Evolutionary conservation across 2,888 invertebrate species (phyloP).

Genomic region (Hedya salicella): DNA sequence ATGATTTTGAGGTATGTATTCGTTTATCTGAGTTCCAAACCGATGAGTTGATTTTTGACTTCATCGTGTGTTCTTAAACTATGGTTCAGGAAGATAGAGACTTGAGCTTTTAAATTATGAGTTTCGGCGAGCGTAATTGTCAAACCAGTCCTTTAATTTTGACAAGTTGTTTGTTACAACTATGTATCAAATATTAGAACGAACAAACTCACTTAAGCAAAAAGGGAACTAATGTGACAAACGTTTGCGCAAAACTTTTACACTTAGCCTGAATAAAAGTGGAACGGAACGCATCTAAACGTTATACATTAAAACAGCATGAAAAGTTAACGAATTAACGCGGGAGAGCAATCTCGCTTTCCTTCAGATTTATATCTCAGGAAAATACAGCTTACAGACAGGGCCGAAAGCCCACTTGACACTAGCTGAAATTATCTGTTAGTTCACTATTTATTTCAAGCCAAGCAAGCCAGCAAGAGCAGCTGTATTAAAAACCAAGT

Average conservation of each 20-base stretch:
- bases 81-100: too few species aligned
- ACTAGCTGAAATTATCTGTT: too few species aligned
- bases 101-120: too few species aligned
- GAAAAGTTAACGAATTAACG: slow-evolving; percentile 27
- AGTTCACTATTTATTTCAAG: too few species aligned
- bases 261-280: background rate
- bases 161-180: background rate
- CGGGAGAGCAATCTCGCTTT: slow-evolving; percentile 26
- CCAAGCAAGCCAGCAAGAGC: too few species aligned
- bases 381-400: background rate
- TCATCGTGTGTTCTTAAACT: too few species aligned
- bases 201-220: background rate
- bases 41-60: too few species aligned
- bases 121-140: too few species aligned
- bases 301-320: slow-evolving; percentile 15
- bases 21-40: too few species aligned
- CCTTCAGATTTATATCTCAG: slow-evolving; percentile 22
- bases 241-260: slow-evolving; percentile 10
- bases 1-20: too few species aligned
- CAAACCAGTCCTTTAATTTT: too few species aligned
- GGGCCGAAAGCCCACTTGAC: background rate
- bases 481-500: too few species aligned
- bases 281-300: slow-evolving; percentile 1
- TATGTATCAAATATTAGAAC: background rate
- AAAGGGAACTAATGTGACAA: background rate